Base-by-base conservation (phyloP, 2,888 invertebrate species). In the Seira sanloemensis region DNA sequence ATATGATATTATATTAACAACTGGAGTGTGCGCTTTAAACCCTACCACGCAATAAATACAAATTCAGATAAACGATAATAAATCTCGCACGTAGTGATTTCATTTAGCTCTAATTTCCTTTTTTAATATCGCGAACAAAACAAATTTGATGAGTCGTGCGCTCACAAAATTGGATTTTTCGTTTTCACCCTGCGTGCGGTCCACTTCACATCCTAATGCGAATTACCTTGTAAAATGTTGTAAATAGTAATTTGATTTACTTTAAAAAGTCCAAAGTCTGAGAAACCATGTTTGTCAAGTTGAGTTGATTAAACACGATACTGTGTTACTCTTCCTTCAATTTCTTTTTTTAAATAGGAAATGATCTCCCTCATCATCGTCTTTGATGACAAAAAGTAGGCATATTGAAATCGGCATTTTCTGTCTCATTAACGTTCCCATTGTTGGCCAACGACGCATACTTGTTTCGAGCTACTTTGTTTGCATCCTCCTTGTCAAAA, bases 351-450 rank as follows among this genome's bases (percentile, higher is more conserved):
- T 37, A 37, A 37, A 37, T 12, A 37, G 4, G 37, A 37, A 37
- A 12, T 37, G 37, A 37, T 37, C 5, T 37, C 12, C 37, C n/a
- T n/a, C n/a, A n/a, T n/a, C n/a, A n/a, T n/a, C n/a, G n/a, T n/a
- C n/a, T n/a, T n/a, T n/a, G n/a, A n/a, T n/a, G n/a, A n/a, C n/a
- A n/a, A n/a, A 62, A 21, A n/a, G n/a, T 66, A 77, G 58, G 25
- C 19, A 73, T 74, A 85, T 86, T 82, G 79, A 86, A 87, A 87
- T 87, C 87, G 87, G 88, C 78, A 84, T 83, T 87, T 86, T 88
- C 86, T 88, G 86, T 86, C 75, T 88, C 88, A 88, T 88, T 87
- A 88, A 76, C 83, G 85, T 27, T 72, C 68, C 83, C 85, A 87
- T 87, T 88, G 88, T 88, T 86, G 84, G 50, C 73, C 87, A 86